Evolutionary conservation across 2,888 invertebrate genomes (phyloP), one percentile per base, ranked within the genome.

Genomic region (Rotaria socialis): DNA sequence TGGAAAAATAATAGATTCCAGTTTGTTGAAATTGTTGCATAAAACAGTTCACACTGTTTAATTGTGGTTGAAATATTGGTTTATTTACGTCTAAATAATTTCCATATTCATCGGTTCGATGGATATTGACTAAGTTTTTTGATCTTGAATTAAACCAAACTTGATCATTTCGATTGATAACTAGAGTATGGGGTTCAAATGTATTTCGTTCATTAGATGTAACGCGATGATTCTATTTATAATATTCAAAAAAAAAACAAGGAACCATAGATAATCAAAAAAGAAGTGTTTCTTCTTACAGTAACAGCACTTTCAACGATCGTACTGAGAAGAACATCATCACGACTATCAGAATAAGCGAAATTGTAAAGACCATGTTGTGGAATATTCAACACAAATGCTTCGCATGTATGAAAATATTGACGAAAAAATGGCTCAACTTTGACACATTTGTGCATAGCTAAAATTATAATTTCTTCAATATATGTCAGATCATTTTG

Each of bases 1-100:
- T 80, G 35, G 67, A 67, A 80, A 47, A 80, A 47, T 80, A 80
- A 80, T 80, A 80, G 0, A 80, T 47, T n/a, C 80, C 80, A 24
- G 24, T 80, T n/a, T n/a, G 80, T 24, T 24, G 24, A 80, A 80
- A 80, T 80, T 80, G 80, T 80, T 80, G 24, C 80, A 80, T 80
- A 5, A 80, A 80, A 80, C 47, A 47, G 5, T 80, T 43, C 1
- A 14, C 7, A 47, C 47, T 47, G 35, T 80, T 80, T 43, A 24
- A 10, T 43, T 80, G 43, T 47, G 47, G 2, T 47, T 80, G 43
- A 47, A 80, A 80, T 6, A 47, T n/a, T n/a, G 47, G n/a, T 47
- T n/a, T 43, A 47, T 80, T 35, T 19, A 2, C 16, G 0, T 47
- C 43, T 4, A 43, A 47, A n/a, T 10, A 8, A 80, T 47, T 80